phyloP scores from a whole-genome alignment of 92 coral and sea anemone species.

The Metridium senile region DNA sequence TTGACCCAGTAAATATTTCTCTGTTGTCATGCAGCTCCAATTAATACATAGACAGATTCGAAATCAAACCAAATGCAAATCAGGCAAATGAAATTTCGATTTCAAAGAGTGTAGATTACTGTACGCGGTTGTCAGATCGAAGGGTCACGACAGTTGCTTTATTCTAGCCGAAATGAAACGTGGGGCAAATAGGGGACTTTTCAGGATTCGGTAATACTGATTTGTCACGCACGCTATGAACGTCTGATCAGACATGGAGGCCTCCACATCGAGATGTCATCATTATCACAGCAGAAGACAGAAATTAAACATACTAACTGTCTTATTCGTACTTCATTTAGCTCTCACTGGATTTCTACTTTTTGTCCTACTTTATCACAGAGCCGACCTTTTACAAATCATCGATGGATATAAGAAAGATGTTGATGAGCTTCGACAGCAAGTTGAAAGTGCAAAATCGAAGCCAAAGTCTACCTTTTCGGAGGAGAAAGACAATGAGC shows the following conservation, averaged over 20 bases:
- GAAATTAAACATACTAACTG: not conserved
- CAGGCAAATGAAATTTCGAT: not conserved
- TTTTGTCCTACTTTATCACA: not conserved
- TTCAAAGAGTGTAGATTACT: not conserved
- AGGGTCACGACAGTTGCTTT: not conserved
- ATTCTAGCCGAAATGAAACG: not conserved
- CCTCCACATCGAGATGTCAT: not conserved
- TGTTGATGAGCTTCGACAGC: not conserved
- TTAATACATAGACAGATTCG: not conserved
- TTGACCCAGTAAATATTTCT: not conserved
- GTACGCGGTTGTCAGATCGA: not conserved
- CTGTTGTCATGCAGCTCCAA: not conserved
- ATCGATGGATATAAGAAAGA: constrained; percentile 3
- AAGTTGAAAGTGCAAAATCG: not conserved
- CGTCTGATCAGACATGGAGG: not conserved
- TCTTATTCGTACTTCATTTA: not conserved
- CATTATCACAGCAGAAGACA: not conserved
- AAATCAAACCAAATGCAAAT: not conserved
- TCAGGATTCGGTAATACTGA: not conserved
- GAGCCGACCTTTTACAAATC: not conserved
- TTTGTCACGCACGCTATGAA: not conserved
- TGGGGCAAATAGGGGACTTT: not conserved
- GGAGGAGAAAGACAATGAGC: not conserved
- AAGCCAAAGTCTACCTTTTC: not conserved
- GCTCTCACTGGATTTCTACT: not conserved